Evolutionary conservation across 2,113 vertebrate genomes (phyloP).

Genomic region (Entomyzon cyanotis): DNA sequence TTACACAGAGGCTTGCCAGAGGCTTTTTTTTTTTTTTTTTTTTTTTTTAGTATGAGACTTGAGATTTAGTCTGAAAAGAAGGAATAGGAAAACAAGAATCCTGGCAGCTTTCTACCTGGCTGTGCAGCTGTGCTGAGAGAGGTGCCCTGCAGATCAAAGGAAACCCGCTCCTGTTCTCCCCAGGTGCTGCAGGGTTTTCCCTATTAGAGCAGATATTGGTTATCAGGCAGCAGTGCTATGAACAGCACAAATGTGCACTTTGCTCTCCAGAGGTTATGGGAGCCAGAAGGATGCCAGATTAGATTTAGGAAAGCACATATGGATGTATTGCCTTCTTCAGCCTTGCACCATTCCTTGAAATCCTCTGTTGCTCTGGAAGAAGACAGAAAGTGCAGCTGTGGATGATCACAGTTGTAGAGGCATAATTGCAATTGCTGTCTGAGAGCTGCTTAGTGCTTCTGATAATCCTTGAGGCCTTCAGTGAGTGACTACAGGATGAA

Average conservation of each 20-base stretch:
- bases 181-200: not conserved
- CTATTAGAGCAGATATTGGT: not conserved
- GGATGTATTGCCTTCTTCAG: not conserved
- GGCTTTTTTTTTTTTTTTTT: not conserved
- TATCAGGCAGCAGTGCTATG: not conserved
- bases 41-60: not conserved
- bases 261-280: constrained; percentile 1
- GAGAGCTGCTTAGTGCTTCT: constrained; percentile 25
- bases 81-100: not conserved
- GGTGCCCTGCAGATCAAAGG: constrained; percentile 8
- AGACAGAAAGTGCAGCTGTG: not conserved
- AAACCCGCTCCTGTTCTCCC: not conserved
- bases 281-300: constrained; percentile 48
- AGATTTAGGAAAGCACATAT: not conserved
- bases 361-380: not conserved
- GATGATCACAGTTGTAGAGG: not conserved
- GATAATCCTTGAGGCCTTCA: not conserved
- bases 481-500: not conserved
- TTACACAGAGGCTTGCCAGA: not conserved
- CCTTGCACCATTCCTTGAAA: not conserved
- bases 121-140: not conserved
- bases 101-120: not conserved
- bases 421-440: constrained; percentile 19
- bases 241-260: constrained; percentile 23
- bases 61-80: not conserved